Conservation (phyloP, 2,797 vertebrate species). For the Rhyacichthys aspro region DNA sequence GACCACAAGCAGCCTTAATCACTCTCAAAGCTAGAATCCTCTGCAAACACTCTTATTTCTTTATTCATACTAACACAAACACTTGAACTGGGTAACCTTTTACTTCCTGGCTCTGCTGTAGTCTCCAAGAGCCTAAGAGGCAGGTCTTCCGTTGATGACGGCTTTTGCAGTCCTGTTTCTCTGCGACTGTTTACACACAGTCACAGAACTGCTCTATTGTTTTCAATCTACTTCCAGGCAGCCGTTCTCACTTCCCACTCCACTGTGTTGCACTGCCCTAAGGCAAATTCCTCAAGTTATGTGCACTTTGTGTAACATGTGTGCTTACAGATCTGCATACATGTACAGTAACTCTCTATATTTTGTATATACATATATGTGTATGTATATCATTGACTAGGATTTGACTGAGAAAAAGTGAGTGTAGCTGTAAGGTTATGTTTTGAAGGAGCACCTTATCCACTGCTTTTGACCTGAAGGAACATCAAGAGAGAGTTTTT, state of each 20-base stretch:
- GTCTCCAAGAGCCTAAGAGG: slow-evolving; percentile 34
- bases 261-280: slow-evolving; percentile 45
- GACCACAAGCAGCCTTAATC: slow-evolving; percentile 20
- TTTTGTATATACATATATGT: too few species aligned
- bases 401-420: slow-evolving; percentile 26
- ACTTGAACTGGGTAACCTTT: slow-evolving; percentile 38
- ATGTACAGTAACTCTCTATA: slow-evolving; percentile 8
- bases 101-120: slow-evolving; percentile 39
- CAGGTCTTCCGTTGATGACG: slow-evolving; percentile 54
- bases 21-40: slow-evolving; percentile 27
- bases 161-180: slow-evolving; percentile 34
- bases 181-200: slow-evolving; percentile 56
- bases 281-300: slow-evolving; percentile 67
- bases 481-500: slow-evolving; percentile 37
- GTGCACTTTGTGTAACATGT: slow-evolving; percentile 30
- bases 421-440: slow-evolving; percentile 33
- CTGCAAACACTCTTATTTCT: slow-evolving; percentile 40
- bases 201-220: slow-evolving; percentile 70
- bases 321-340: slow-evolving; percentile 25
- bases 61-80: slow-evolving; percentile 22
- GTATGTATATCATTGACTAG: too few species aligned
- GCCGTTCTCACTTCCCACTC: slow-evolving; percentile 74
- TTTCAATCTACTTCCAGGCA: slow-evolving; percentile 70
- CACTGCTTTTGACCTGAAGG: slow-evolving; percentile 41
- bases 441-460: slow-evolving; percentile 31